phyloP scores from a whole-genome alignment of 1,140 invertebrate genomes.

The Listronotus bonariensis region DNA sequence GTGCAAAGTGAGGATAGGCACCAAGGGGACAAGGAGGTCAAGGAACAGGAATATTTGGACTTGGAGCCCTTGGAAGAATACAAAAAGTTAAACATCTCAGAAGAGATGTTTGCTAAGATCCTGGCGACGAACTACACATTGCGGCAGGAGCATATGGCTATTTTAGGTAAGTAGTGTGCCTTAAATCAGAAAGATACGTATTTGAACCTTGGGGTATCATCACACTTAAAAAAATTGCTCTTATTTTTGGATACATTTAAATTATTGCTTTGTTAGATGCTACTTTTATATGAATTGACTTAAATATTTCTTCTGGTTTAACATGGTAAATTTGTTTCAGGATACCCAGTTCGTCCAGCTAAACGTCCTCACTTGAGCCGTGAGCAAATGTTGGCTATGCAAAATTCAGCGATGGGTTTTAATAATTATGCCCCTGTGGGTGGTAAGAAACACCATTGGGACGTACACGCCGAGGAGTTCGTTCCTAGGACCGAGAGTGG shows the following conservation, averaged over 20 bases:
- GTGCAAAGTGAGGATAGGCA: neutral
- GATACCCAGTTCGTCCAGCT: neutral
- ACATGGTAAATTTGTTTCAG: neutral
- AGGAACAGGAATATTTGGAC: neutral
- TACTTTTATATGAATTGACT: too few relatives aligned
- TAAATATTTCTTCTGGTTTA: too few relatives aligned
- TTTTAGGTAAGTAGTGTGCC: constrained; percentile 52
- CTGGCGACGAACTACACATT: constrained; percentile 13
- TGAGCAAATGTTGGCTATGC: constrained; percentile 66
- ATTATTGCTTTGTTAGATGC: too few relatives aligned
- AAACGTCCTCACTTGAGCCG: constrained; percentile 58
- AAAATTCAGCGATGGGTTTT: neutral
- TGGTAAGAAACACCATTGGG: constrained; percentile 59
- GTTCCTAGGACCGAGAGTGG: constrained; percentile 57
- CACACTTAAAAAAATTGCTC: too few relatives aligned
- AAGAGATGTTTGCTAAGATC: constrained; percentile 39
- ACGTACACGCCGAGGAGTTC: constrained; percentile 70
- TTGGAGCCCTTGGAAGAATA: constrained; percentile 51
- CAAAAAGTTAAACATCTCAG: constrained; percentile 53
- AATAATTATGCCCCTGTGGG: constrained; percentile 56
- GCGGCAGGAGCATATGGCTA: constrained; percentile 48
- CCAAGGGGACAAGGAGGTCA: neutral
- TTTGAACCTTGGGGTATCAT: constrained; percentile 55
- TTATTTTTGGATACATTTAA: too few relatives aligned
- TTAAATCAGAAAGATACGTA: neutral